Conservation (phyloP, 1,140 invertebrate genomes). For the Bemisia tabaci region DNA sequence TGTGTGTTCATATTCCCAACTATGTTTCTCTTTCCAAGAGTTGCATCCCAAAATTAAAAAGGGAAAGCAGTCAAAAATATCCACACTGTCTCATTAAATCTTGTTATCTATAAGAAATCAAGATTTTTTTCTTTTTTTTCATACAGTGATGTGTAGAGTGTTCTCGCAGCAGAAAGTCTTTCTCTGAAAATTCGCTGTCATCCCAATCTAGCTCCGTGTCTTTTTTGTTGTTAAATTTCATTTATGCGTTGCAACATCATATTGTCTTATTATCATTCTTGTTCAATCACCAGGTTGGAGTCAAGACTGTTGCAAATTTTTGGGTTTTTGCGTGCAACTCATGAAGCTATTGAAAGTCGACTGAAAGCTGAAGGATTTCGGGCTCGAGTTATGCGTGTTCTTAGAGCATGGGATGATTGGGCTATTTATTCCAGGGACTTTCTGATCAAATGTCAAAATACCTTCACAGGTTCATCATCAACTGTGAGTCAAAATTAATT, state of each 20-base stretch:
- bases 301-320: slow-evolving; percentile 75
- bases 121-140: slow-evolving; percentile 1
- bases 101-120: background rate
- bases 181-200: no score
- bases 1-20: no score
- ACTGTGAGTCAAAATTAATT: slow-evolving; percentile 18
- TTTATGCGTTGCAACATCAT: no score
- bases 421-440: slow-evolving; percentile 91
- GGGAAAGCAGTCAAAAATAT: no score
- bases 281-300: slow-evolving; percentile 54
- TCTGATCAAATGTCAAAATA: slow-evolving; percentile 76
- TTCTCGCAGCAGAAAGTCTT: no score
- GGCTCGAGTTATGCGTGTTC: slow-evolving; percentile 82
- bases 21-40: slow-evolving; percentile 1
- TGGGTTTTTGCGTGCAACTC: slow-evolving; percentile 60
- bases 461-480: slow-evolving; percentile 58
- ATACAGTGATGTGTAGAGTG: no score
- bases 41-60: background rate
- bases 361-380: slow-evolving; percentile 94
- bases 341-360: slow-evolving; percentile 67
- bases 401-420: slow-evolving; percentile 97
- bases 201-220: no score
- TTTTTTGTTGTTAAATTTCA: no score
- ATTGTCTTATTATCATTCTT: no score
- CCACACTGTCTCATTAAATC: no score